Evolutionary conservation across 2,797 vertebrate genomes (phyloP).

Genomic region (Botia almorhae): DNA sequence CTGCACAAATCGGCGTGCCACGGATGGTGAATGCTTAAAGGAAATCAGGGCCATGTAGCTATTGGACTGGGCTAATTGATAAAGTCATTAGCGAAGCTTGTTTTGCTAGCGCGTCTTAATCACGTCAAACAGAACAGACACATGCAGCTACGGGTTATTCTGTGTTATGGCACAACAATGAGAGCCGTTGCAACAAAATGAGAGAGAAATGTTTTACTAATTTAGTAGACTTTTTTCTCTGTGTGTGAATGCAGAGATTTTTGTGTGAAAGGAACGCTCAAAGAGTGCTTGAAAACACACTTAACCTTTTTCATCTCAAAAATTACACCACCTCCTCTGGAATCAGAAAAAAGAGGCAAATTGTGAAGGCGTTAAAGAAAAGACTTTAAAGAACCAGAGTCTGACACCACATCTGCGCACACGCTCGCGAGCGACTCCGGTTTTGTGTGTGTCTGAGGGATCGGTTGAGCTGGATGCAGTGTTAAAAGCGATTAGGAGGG

Average conservation of each 20-base stretch:
- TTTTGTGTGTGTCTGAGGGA: constrained; percentile 42
- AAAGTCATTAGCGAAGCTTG: constrained; percentile 89
- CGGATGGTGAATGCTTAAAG: constrained; percentile 94
- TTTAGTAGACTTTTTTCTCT: constrained; percentile 11
- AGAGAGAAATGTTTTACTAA: constrained; percentile 17
- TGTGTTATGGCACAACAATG: constrained; percentile 24
- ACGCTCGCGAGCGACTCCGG: constrained; percentile 22
- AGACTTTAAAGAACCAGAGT: constrained; percentile 31
- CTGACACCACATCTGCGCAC: constrained; percentile 12
- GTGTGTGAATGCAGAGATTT: not conserved
- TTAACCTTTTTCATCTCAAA: constrained; percentile 33
- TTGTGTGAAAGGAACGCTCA: constrained; percentile 4
- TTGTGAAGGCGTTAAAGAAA: constrained; percentile 30
- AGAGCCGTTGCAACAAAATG: constrained; percentile 10
- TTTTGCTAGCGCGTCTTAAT: constrained; percentile 50
- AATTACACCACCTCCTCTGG: constrained; percentile 27
- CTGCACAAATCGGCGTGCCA: constrained; percentile 88
- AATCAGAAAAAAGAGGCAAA: constrained; percentile 30
- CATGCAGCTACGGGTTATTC: constrained; percentile 29
- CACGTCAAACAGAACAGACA: constrained; percentile 39
- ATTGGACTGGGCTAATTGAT: constrained; percentile 87
- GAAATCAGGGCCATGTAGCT: constrained; percentile 96
- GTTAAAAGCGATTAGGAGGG: constrained; percentile 68
- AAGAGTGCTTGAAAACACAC: constrained; percentile 28
- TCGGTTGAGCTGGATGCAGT: constrained; percentile 48